Conservation (phyloP, 2,888 invertebrate species). For the Barypeithes pellucidus region DNA sequence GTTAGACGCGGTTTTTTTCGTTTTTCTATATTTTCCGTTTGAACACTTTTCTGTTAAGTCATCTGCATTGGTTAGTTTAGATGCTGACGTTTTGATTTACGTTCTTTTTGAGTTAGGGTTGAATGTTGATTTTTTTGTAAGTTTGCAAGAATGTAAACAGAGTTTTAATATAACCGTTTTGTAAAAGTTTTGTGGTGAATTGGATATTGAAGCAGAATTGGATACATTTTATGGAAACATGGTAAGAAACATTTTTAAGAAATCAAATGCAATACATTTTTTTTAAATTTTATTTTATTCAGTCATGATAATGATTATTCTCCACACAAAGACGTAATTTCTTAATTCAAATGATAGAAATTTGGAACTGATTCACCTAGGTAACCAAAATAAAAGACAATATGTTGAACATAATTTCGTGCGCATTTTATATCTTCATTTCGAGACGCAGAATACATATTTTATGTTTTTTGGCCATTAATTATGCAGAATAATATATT, state of each 20-base stretch:
- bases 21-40: conserved; percentile 13
- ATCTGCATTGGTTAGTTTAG: neutral
- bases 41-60: neutral
- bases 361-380: no score
- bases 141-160: neutral
- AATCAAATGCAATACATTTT: neutral
- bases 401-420: no score
- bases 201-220: neutral
- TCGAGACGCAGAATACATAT: no score
- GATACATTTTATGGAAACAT: neutral
- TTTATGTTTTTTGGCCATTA: no score
- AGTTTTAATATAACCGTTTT: neutral
- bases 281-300: no score
- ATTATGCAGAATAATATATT: no score
- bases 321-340: no score
- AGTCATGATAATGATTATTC: no score
- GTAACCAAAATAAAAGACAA: no score
- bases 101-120: neutral
- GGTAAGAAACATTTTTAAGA: neutral
- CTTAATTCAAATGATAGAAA: no score
- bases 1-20: conserved; percentile 43
- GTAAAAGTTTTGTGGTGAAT: conserved; percentile 3
- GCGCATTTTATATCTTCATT: no score
- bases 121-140: neutral
- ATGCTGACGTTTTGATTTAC: neutral